Conservation (phyloP, 2,113 vertebrate species). For the Mustelus asterias region DNA sequence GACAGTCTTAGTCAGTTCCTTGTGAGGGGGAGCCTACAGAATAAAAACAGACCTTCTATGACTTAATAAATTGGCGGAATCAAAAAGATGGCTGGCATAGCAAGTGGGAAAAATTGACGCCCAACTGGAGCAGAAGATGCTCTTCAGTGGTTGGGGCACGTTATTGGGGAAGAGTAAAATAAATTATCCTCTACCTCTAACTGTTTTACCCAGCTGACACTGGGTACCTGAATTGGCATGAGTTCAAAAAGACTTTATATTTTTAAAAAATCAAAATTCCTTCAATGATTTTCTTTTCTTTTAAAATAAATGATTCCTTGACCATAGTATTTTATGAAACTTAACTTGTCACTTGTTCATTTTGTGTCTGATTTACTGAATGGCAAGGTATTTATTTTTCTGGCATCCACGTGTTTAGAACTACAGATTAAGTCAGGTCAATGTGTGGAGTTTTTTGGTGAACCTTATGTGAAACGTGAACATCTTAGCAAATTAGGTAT, state of each 20-base stretch:
- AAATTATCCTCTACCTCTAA: no score
- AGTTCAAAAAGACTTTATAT: no score
- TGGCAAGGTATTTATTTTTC: background rate
- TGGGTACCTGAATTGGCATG: no score
- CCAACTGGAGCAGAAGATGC: no score
- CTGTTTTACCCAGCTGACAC: no score
- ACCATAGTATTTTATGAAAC: background rate
- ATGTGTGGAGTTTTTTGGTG: background rate
- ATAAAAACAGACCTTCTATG: background rate
- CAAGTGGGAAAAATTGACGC: background rate
- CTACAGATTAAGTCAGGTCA: background rate
- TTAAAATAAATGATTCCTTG: background rate
- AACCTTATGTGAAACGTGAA: background rate
- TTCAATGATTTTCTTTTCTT: background rate
- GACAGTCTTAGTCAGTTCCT: background rate
- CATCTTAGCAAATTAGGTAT: background rate
- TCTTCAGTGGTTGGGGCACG: no score
- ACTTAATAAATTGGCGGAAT: background rate
- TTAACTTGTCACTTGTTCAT: background rate
- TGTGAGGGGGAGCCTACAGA: background rate
- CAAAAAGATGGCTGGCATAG: background rate
- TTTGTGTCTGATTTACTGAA: background rate
- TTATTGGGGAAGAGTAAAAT: no score
- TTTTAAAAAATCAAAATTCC: no score
- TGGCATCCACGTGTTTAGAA: background rate